A percentile compares a stretch with the other conserved stretches of the same genome.
Evolutionary conservation across 2,113 vertebrate species (phyloP).

Genomic region (Rhegmatorhina hoffmannsi): DNA sequence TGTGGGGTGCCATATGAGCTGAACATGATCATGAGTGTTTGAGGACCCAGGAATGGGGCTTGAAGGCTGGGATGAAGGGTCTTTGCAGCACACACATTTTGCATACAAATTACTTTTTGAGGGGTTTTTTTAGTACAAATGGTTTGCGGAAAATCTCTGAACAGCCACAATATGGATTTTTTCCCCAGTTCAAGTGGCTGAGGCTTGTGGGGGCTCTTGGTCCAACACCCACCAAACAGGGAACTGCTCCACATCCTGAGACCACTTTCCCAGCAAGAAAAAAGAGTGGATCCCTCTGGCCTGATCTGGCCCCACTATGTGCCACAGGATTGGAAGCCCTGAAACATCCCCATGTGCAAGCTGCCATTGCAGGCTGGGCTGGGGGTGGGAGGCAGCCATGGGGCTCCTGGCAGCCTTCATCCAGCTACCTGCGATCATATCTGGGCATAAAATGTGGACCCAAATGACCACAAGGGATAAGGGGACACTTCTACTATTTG

Average conservation of each 20-base stretch:
- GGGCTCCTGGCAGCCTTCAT: background rate
- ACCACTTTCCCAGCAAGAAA: background rate
- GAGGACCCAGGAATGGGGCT: rapidly evolving
- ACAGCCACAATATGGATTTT: background rate
- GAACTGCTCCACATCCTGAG: background rate
- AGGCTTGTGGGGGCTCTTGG: background rate
- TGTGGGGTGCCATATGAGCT: rapidly evolving
- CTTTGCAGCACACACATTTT: background rate
- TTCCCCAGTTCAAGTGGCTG: background rate
- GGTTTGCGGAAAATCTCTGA: background rate
- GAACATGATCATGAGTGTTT: background rate
- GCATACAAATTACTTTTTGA: background rate
- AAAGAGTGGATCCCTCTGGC: background rate
- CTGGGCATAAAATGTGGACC: rapidly evolving
- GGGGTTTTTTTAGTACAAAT: background rate
- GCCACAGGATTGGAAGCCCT: background rate
- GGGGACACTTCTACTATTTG: background rate
- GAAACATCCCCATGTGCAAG: rapidly evolving
- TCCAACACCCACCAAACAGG: background rate
- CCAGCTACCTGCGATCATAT: background rate
- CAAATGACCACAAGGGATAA: background rate
- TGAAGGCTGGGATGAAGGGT: background rate
- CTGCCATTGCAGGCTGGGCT: rapidly evolving
- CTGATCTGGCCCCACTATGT: background rate
- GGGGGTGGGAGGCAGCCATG: background rate